phyloP scores from a whole-genome alignment of 2,113 vertebrate species.

The Microcebus tavaratra region DNA sequence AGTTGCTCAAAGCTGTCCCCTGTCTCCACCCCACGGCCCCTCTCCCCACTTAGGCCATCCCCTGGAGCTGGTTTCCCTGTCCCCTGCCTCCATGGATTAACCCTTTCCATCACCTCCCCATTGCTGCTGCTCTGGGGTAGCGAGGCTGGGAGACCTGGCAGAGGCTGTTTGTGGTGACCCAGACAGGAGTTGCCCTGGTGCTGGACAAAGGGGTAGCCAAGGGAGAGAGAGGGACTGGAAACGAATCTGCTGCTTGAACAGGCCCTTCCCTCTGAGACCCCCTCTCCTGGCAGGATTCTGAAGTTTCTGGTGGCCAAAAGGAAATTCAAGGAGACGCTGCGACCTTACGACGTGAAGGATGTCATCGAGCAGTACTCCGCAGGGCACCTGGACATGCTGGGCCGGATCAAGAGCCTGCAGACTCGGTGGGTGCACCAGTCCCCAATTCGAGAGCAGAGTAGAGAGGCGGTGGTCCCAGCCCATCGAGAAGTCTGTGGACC shows the following conservation, averaged over 20 bases:
- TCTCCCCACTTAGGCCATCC: background rate
- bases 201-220: background rate
- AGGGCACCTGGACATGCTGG: slow-evolving; percentile 98
- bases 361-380: slow-evolving; percentile 99
- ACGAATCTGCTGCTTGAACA: background rate
- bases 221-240: background rate
- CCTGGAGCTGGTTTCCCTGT: background rate
- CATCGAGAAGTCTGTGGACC: fast-evolving
- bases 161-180: background rate
- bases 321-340: slow-evolving; percentile 98
- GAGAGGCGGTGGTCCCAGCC: background rate
- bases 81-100: no score
- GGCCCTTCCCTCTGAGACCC: background rate
- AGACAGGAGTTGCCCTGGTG: background rate
- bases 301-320: slow-evolving; percentile 99
- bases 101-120: background rate
- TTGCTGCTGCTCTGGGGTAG: background rate
- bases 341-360: slow-evolving; percentile 97
- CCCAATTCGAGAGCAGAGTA: fast-evolving
- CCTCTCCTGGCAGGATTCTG: slow-evolving; percentile 89
- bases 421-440: slow-evolving; percentile 81
- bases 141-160: background rate
- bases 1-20: background rate
- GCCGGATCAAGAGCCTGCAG: slow-evolving; percentile 98
- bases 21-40: background rate